Evolutionary conservation across 2,888 invertebrate genomes (phyloP).

Genomic region (Itoplectis maculator): DNA sequence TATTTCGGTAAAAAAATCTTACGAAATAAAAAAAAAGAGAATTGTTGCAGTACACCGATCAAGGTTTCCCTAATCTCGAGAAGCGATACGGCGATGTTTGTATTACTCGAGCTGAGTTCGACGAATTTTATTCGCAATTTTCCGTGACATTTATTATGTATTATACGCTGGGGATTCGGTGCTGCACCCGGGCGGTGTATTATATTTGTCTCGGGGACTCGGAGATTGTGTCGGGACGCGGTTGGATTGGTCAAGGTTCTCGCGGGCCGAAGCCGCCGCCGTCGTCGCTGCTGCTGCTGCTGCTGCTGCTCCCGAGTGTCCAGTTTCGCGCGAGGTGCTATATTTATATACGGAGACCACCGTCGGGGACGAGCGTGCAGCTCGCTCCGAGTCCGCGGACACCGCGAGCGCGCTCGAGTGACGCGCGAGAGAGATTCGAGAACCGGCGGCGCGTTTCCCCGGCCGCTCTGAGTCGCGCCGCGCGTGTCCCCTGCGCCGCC

Average conservation of each 20-base stretch:
- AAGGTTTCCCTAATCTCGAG: conserved; percentile 60
- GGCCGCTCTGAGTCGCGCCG: conserved; percentile 43
- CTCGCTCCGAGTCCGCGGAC: conserved; percentile 56
- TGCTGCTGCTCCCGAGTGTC: conserved; percentile 70
- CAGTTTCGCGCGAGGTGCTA: conserved; percentile 73
- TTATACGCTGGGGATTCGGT: neutral
- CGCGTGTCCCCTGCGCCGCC: conserved; percentile 56
- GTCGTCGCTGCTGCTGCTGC: too few species aligned
- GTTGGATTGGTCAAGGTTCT: conserved; percentile 68
- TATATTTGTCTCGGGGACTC: conserved; percentile 19
- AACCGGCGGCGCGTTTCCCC: conserved; percentile 50
- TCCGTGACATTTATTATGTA: conserved; percentile 32
- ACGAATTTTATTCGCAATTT: conserved; percentile 48
- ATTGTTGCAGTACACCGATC: conserved; percentile 59
- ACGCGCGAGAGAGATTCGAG: conserved; percentile 41
- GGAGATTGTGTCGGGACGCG: conserved; percentile 4
- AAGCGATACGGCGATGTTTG: conserved; percentile 53
- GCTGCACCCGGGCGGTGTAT: conserved; percentile 41
- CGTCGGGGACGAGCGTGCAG: conserved; percentile 65
- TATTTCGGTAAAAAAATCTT: conserved; percentile 65
- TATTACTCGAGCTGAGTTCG: too few species aligned
- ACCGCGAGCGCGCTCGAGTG: conserved; percentile 55
- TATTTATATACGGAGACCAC: conserved; percentile 81
- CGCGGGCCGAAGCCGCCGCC: conserved; percentile 57
- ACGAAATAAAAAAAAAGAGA: too few species aligned